Base-by-base conservation (phyloP, 1,140 invertebrate genomes). In the Nasonia vitripennis region DNA sequence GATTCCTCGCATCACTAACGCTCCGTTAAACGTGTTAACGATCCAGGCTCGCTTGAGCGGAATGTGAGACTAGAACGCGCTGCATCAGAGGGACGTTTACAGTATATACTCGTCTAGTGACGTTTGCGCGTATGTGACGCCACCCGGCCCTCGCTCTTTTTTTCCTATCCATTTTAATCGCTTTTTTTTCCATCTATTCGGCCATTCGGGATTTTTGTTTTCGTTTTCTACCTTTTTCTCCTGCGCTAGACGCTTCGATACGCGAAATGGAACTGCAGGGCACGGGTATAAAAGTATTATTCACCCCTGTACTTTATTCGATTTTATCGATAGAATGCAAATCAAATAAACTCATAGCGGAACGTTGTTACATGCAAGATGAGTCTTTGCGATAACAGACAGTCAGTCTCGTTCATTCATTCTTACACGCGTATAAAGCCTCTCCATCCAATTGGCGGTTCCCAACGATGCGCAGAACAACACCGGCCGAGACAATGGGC, bases 21-120 rank as follows among this genome's bases (percentile, higher is more conserved):
- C 87, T 88, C 88, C 87, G 90, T 91, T 91, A 91, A 91, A 89
- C 87, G 88, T 86, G 89, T 91, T 91, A 90, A 91, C 87, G 89
- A 91, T 73, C 86, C 85, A 77, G 78, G 77, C 82, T 83, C 87
- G 71, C 68, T 83, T 88, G 85, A 55, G 73, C 31, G 86, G 87
- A 88, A 89, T 88, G 85, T 86, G 78, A 87, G 78, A 83, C 87
- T 82, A 82, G 87, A 87, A 87, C 87, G 31, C 81, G 48, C 37
- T 62, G 17, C 48, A 51, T 51, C 74, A 27, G 37, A 68, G 74
- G 68, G 75, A 87, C 73, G 86, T 67, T 74, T 37, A 37, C 4
- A 37, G 34, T 37, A 37, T 37, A 37, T 68, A 86, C 83, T 74
- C 84, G 70, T 86, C 37, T 45, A 37, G 20, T 20, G 37, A 75